Evolutionary conservation across 2,888 invertebrate species (phyloP).

Genomic region (Chrysolina oricalcia): DNA sequence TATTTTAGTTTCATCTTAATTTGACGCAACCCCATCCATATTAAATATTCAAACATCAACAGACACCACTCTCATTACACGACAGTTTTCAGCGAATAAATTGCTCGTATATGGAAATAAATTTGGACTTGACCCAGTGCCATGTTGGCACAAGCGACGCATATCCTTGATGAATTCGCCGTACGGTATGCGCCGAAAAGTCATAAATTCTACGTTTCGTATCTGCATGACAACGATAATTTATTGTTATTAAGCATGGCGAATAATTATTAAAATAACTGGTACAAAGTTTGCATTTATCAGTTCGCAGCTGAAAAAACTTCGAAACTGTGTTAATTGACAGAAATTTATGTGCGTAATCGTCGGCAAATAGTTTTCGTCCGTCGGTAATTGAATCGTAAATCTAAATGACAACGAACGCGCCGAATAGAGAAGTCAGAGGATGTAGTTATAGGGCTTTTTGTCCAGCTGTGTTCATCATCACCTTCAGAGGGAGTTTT

Average conservation of each 20-base stretch:
- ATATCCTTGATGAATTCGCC: slow-evolving; percentile 9
- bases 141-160: slow-evolving; percentile 11
- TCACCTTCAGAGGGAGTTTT: no score
- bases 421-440: no score
- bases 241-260: slow-evolving; percentile 17
- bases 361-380: slow-evolving; percentile 13
- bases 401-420: not conserved
- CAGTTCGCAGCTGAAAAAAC: slow-evolving; percentile 15
- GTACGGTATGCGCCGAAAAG: slow-evolving; percentile 18
- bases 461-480: no score
- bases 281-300: slow-evolving; percentile 20
- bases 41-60: not conserved
- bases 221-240: slow-evolving; percentile 19
- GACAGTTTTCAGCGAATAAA: not conserved
- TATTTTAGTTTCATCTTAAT: no score
- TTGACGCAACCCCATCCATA: no score
- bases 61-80: no score
- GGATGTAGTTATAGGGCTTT: no score
- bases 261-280: slow-evolving; percentile 14
- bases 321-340: slow-evolving; percentile 26
- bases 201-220: slow-evolving; percentile 21
- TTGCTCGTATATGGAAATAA: slow-evolving; percentile 5
- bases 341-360: slow-evolving; percentile 22
- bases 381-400: slow-evolving; percentile 1
- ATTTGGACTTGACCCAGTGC: slow-evolving; percentile 22